phyloP scores from a whole-genome alignment of 2,113 vertebrate genomes.

The Proterorhinus semilunaris region DNA sequence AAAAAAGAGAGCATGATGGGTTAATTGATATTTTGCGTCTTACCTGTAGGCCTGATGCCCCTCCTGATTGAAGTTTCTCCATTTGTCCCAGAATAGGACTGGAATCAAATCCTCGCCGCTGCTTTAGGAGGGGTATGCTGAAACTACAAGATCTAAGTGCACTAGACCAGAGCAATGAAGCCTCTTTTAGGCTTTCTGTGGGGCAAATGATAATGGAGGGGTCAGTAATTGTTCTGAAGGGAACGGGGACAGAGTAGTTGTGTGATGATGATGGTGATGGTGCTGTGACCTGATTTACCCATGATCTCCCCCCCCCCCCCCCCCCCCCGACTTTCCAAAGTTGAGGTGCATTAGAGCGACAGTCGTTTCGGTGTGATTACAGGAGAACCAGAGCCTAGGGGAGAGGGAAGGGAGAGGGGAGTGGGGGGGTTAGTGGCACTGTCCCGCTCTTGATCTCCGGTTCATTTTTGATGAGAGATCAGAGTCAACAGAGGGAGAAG shows the following conservation, averaged over 20 bases:
- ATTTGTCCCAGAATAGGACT: too few relatives aligned
- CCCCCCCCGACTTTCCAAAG: conserved; percentile 57
- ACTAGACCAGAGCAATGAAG: conserved; percentile 21
- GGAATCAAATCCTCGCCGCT: background rate
- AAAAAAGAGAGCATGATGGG: too few relatives aligned
- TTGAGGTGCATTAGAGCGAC: conserved; percentile 64
- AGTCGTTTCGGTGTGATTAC: conserved; percentile 65
- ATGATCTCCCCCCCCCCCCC: conserved; percentile 39
- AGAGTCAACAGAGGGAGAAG: conserved; percentile 60
- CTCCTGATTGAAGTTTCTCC: background rate
- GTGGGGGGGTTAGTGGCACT: conserved; percentile 53
- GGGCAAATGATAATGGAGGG: conserved; percentile 57
- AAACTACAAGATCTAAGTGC: conserved; percentile 34
- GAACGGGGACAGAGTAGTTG: conserved; percentile 48
- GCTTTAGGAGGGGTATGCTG: background rate
- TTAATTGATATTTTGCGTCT: too few relatives aligned
- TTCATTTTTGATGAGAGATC: conserved; percentile 75
- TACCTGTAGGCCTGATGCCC: too few relatives aligned
- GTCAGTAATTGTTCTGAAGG: conserved; percentile 25
- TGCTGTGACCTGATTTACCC: conserved; percentile 64
- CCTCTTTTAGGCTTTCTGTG: conserved; percentile 31
- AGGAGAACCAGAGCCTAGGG: conserved; percentile 47
- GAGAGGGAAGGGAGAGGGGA: conserved; percentile 28
- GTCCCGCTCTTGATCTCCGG: conserved; percentile 66
- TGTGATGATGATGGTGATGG: conserved; percentile 33